phyloP scores from a whole-genome alignment of 2,888 invertebrate species.

The Drosophila fulvimacula region DNA sequence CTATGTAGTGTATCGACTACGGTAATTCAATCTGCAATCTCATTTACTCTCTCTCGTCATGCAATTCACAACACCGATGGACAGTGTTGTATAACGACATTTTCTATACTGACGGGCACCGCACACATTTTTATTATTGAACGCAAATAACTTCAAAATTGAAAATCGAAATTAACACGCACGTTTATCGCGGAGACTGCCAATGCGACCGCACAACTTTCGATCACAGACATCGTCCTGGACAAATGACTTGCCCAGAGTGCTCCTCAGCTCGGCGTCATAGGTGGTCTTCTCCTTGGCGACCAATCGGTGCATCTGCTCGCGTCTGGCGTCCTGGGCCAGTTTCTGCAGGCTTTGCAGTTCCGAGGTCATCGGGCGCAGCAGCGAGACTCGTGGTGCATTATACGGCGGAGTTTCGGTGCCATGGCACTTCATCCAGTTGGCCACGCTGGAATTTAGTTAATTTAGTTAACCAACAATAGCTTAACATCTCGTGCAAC shows the following conservation, averaged over 20 bases:
- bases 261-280: slow-evolving; percentile 39
- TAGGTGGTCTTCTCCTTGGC: slow-evolving; percentile 39
- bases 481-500: slow-evolving; percentile 12
- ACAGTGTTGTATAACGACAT: too few species aligned
- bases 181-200: slow-evolving; percentile 29
- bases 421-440: slow-evolving; percentile 60
- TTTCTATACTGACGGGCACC: background rate
- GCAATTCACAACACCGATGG: too few species aligned
- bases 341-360: slow-evolving; percentile 44
- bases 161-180: background rate
- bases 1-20: too few species aligned
- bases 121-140: slow-evolving; percentile 3
- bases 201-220: slow-evolving; percentile 29
- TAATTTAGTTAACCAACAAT: background rate
- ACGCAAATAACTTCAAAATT: background rate
- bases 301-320: slow-evolving; percentile 41
- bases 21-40: too few species aligned
- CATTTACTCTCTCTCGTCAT: too few species aligned
- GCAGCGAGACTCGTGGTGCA: slow-evolving; percentile 37
- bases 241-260: slow-evolving; percentile 51
- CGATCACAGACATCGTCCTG: slow-evolving; percentile 59
- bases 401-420: slow-evolving; percentile 42
- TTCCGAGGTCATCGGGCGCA: slow-evolving; percentile 50
- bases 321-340: slow-evolving; percentile 30
- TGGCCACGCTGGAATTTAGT: slow-evolving; percentile 23